Conservation (phyloP, 1,140 invertebrate genomes). For the Carcinoscorpius rotundicauda region DNA sequence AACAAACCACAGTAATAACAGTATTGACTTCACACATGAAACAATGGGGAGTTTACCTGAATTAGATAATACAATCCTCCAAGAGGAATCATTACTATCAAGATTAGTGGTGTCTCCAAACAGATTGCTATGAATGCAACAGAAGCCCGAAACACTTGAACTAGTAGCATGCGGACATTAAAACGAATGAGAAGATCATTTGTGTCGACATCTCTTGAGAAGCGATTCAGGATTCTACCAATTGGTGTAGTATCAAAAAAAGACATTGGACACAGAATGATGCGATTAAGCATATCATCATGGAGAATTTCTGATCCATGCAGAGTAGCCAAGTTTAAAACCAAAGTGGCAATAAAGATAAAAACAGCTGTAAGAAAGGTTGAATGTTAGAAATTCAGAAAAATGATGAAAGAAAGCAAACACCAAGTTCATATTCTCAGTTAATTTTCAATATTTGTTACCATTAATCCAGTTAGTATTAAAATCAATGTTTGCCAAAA, state of each 20-base stretch:
- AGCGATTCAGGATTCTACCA: constrained; percentile 60
- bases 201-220: constrained; percentile 38
- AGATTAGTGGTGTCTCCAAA: constrained; percentile 61
- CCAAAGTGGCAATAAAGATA: too few relatives aligned
- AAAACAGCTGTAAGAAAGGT: too few relatives aligned
- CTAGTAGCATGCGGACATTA: constrained; percentile 36
- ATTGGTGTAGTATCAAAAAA: constrained; percentile 52
- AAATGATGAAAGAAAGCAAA: too few relatives aligned
- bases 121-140: constrained; percentile 61
- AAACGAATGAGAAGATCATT: constrained; percentile 39
- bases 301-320: constrained; percentile 61
- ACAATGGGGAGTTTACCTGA: constrained; percentile 35
- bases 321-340: constrained; percentile 32
- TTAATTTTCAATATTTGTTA: too few relatives aligned
- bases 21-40: too few relatives aligned
- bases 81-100: constrained; percentile 69
- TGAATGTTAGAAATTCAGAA: too few relatives aligned
- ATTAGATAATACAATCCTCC: constrained; percentile 77
- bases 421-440: too few relatives aligned
- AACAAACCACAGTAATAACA: too few relatives aligned
- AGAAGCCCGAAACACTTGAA: constrained; percentile 51
- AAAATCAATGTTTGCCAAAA: too few relatives aligned
- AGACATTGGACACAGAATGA: constrained; percentile 50
- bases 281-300: constrained; percentile 52
- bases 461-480: too few relatives aligned